Base-by-base conservation (phyloP, 2,113 vertebrate species). In the Pteropus alecto region DNA sequence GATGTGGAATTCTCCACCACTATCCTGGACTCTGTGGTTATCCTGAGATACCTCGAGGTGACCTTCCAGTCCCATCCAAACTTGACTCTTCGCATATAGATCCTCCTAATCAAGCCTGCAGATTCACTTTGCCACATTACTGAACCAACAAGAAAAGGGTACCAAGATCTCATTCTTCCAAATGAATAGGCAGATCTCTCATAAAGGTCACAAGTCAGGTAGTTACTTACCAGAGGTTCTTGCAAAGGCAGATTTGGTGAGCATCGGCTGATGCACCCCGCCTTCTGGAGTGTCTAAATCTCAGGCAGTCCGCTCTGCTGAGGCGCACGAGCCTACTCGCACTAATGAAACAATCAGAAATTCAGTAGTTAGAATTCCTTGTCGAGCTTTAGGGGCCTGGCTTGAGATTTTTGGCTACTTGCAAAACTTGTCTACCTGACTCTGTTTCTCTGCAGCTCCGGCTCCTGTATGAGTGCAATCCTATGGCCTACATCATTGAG, bases 401-500 rank as follows among this genome's bases (percentile, higher is more conserved):
- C 30, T 67, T 14, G 7, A 43, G 71, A 28, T 28, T 28, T 81
- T 5, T 43, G 95, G 21, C 19, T 11, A 12, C 28, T 48, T 76
- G 35, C 33, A 18, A n/a, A 88, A 28, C 33, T 85, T 35, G 41
- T 7, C 10, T 26, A 35, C 21, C 38, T 0, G 0, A 24, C 38
- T 33, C 0, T 95, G 70, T 96, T 97, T 92, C 73, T 43, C 94
- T 48, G 12, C 90, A 99, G 99, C 99, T 99, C 83, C 99, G 99
- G 74, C 99, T 99, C 94, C 98, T 99, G 96, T 99, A 99, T 0
- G 99, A 99, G 97, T 99, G 99, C 98, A 99, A 99, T 98, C 99
- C 99, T n/a, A 99, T 99, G 87, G 99, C 99, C 90, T 99, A 99
- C 98, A 98, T 99, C 94, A 98, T 99, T 0, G 99, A 99, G 98